phyloP scores from a whole-genome alignment of 2,888 invertebrate genomes.

The Actias luna region DNA sequence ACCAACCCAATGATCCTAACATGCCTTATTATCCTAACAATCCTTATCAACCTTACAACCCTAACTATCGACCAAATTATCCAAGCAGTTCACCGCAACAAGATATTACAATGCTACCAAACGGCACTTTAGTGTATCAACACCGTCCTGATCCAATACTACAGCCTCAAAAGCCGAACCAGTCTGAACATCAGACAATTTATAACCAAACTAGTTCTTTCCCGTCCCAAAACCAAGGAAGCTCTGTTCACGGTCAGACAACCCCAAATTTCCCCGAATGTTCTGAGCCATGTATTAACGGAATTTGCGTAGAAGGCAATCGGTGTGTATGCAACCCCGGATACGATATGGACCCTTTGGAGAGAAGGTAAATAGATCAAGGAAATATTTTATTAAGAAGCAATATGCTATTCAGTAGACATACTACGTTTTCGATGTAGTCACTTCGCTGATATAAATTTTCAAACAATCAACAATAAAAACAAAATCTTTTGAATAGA shows the following conservation, averaged over 20 bases:
- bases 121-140: constrained; percentile 4
- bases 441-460: too few relatives aligned
- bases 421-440: too few relatives aligned
- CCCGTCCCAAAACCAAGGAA: constrained; percentile 19
- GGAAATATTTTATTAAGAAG: background rate
- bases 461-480: too few relatives aligned
- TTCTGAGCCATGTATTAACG: constrained; percentile 85
- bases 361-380: constrained; percentile 37
- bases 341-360: constrained; percentile 64
- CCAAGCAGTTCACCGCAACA: constrained; percentile 20
- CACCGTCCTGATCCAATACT: background rate
- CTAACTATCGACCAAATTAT: constrained; percentile 23
- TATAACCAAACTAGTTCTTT: constrained; percentile 15
- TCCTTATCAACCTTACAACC: constrained; percentile 21
- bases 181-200: constrained; percentile 17
- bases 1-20: constrained; percentile 17
- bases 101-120: background rate
- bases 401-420: background rate
- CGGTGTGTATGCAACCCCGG: constrained; percentile 82
- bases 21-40: constrained; percentile 14
- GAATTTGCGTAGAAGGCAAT: constrained; percentile 79
- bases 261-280: constrained; percentile 59
- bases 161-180: constrained; percentile 20
- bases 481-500: too few relatives aligned
- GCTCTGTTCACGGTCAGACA: constrained; percentile 2